Evolutionary conservation across 2,888 invertebrate species (phyloP).

Genomic region (Hypomecis atomaria): DNA sequence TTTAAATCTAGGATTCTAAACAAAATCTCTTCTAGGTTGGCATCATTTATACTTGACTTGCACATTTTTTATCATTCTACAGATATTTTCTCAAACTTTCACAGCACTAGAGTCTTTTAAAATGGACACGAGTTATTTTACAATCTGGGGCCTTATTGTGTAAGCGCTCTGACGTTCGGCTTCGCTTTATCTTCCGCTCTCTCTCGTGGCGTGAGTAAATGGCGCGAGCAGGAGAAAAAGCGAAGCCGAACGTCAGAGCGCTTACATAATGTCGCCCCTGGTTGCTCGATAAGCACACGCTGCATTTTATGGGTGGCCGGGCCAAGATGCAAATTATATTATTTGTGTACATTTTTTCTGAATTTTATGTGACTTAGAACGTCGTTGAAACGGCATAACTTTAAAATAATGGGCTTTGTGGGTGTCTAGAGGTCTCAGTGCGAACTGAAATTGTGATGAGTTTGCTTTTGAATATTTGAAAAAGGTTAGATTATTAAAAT

Average conservation of each 20-base stretch:
- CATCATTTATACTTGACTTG: too few species aligned
- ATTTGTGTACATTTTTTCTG: conserved; percentile 31
- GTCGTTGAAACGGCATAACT: conserved; percentile 26
- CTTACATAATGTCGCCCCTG: too few species aligned
- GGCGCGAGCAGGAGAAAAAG: too few species aligned
- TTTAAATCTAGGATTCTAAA: too few species aligned
- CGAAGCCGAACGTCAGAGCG: too few species aligned
- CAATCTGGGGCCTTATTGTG: too few species aligned
- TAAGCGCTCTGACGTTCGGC: too few species aligned
- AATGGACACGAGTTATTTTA: conserved; percentile 26
- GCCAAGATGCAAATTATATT: conserved; percentile 30
- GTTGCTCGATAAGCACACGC: conserved; percentile 25
- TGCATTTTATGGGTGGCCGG: conserved; percentile 29
- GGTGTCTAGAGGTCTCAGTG: conserved; percentile 8
- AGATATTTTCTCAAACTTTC: neutral
- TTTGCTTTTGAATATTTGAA: conserved; percentile 10
- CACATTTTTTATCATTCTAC: neutral
- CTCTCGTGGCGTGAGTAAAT: too few species aligned
- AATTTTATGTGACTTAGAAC: conserved; percentile 26
- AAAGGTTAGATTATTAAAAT: neutral
- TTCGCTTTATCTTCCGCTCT: too few species aligned
- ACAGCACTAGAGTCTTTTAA: conserved; percentile 11
- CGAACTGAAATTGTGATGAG: conserved; percentile 11
- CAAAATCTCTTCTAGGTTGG: too few species aligned
- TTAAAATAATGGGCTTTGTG: conserved; percentile 18